Conservation (phyloP, 2,797 vertebrate species). For the Scolopax bukidnonensis region DNA sequence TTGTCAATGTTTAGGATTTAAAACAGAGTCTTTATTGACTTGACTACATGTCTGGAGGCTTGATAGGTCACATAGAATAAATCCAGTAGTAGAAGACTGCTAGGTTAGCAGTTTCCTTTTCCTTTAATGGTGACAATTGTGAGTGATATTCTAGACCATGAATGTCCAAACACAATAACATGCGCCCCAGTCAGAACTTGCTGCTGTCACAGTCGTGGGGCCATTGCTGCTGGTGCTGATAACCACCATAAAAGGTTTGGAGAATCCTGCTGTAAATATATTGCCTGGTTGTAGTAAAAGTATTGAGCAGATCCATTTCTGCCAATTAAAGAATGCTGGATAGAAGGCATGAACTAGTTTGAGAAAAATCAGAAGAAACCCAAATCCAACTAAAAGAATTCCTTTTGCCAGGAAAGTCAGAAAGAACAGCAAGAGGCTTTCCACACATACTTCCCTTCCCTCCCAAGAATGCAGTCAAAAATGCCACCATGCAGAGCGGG, state of each 20-base stretch:
- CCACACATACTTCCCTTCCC: rapidly evolving
- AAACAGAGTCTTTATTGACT: not conserved
- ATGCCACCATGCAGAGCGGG: not conserved
- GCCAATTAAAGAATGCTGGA: not conserved
- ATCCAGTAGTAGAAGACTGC: not conserved
- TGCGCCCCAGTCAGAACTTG: not conserved
- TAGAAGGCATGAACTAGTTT: not conserved
- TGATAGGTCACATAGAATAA: not conserved
- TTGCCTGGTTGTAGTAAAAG: not conserved
- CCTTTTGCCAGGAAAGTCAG: not conserved
- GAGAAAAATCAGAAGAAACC: not conserved
- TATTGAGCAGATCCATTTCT: not conserved
- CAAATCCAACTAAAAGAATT: not conserved
- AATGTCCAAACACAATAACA: not conserved
- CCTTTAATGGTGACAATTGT: not conserved
- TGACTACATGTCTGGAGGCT: not conserved
- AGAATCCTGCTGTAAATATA: not conserved
- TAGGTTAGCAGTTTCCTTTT: not conserved
- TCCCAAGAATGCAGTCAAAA: not conserved
- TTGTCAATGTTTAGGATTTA: not conserved
- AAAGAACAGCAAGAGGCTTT: not conserved
- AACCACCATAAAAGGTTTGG: not conserved
- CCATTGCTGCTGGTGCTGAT: not conserved
- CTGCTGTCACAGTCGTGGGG: not conserved
- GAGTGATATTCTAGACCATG: not conserved